phyloP scores from a whole-genome alignment of 1,140 invertebrate genomes.

The Calephelis virginiensis region DNA sequence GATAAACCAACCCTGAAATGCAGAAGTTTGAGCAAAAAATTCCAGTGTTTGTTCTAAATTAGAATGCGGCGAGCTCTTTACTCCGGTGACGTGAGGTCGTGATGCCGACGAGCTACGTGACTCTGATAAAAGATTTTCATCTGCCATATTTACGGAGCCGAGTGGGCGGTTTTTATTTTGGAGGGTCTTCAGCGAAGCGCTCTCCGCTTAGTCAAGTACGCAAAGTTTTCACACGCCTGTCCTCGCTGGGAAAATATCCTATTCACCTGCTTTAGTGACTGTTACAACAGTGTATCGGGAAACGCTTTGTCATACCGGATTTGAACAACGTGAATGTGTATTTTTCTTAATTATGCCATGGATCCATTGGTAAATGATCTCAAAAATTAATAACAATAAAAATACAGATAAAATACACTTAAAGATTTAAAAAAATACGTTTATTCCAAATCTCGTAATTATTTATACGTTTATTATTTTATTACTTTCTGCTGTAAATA shows the following conservation, averaged over 20 bases:
- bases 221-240: conserved; percentile 69
- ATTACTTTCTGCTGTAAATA: too few species aligned
- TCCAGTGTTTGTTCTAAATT: conserved; percentile 73
- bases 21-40: conserved; percentile 66
- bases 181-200: conserved; percentile 60
- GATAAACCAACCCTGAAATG: conserved; percentile 53
- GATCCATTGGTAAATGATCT: neutral
- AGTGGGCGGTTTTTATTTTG: conserved; percentile 76
- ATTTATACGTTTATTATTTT: too few species aligned
- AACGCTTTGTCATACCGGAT: conserved; percentile 1
- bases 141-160: conserved; percentile 75
- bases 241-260: conserved; percentile 53
- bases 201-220: conserved; percentile 42
- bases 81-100: conserved; percentile 71
- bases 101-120: conserved; percentile 73
- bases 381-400: too few species aligned
- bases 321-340: neutral
- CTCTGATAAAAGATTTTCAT: conserved; percentile 78
- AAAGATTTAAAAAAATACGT: too few species aligned
- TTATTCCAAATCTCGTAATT: too few species aligned
- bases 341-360: neutral
- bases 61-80: conserved; percentile 74
- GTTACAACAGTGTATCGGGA: neutral
- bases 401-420: too few species aligned
- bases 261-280: conserved; percentile 17